phyloP scores from a whole-genome alignment of 2,113 vertebrate species.

The Irena cyanogastra region DNA sequence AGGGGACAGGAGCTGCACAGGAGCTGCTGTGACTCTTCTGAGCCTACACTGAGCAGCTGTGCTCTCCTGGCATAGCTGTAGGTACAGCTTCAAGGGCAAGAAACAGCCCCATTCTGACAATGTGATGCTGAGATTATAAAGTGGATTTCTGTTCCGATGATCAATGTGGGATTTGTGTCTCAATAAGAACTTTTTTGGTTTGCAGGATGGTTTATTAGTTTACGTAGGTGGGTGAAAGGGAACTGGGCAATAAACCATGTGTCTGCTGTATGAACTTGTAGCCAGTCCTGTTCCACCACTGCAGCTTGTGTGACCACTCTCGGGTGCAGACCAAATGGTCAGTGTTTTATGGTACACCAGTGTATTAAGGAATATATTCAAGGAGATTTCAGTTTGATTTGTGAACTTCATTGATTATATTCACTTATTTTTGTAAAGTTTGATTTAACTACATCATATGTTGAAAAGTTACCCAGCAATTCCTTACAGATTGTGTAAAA shows the following conservation, averaged over 20 bases:
- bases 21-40: background rate
- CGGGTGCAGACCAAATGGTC: background rate
- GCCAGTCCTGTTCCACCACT: background rate
- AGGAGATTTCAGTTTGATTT: background rate
- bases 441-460: background rate
- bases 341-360: background rate
- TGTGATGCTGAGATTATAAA: background rate
- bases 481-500: background rate
- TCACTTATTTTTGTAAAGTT: background rate
- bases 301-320: background rate
- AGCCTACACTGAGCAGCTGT: background rate
- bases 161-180: background rate
- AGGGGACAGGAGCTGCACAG: background rate
- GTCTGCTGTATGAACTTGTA: background rate
- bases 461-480: background rate
- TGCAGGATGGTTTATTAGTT: background rate
- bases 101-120: background rate
- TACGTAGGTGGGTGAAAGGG: background rate
- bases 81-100: background rate
- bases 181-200: background rate
- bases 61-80: rapidly evolving
- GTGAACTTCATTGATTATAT: background rate
- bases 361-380: background rate
- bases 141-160: background rate
- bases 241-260: background rate